Evolutionary conservation across 2,888 invertebrate genomes (phyloP), one percentile per base, ranked within the genome.

Genomic region (Dicranocentrus wangi): DNA sequence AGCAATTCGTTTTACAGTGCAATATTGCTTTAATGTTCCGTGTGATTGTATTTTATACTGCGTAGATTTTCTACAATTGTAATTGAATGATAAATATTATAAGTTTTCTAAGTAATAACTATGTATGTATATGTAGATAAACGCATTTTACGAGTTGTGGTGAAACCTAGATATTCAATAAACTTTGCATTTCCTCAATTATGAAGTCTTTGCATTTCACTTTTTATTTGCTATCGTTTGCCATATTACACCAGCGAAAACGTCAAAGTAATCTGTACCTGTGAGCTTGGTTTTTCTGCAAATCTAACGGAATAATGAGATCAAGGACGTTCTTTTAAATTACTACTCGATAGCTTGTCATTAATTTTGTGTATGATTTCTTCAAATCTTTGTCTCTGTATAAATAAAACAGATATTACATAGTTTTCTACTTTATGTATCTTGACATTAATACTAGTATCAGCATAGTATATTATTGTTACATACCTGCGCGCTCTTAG

Each of bases 401-500:
- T 82, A 69, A 68, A 80, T 21, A 13, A 58, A 65, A 55, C 15
- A 8, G 10, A 10, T 15, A 55, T 55, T 32, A 10, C 32, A 32
- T 7, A 32, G 10, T 32, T 32, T 32, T 32, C 32, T 47, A 7
- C 2, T 47, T 47, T 47, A n/a, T n/a, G n/a, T n/a, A n/a, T n/a
- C n/a, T n/a, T n/a, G n/a, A n/a, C n/a, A n/a, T n/a, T n/a, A n/a
- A n/a, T n/a, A n/a, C n/a, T n/a, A n/a, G n/a, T n/a, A n/a, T n/a
- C n/a, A n/a, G n/a, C n/a, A n/a, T n/a, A n/a, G n/a, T n/a, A n/a
- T n/a, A n/a, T n/a, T n/a, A n/a, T n/a, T n/a, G n/a, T n/a, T n/a
- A n/a, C n/a, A n/a, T 84, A 87, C 88, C 85, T 88, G 87, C 63
- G 87, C 87, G 85, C 91, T 91, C 61, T 92, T 90, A 0, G 93